Conservation (phyloP, 2,888 invertebrate species). For the Eueremaeus valkanovi region DNA sequence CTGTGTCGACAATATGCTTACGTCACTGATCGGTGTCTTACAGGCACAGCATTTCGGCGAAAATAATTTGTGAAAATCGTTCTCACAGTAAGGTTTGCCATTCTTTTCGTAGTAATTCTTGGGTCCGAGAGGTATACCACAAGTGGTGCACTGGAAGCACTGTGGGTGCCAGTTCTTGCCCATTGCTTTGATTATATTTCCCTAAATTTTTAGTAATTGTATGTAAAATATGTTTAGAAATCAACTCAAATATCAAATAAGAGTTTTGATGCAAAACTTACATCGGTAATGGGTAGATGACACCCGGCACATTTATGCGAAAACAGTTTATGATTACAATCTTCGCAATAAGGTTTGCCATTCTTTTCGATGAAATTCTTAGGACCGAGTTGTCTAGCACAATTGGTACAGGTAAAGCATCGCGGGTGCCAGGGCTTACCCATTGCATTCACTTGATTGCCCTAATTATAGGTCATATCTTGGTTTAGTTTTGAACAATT, state of each 20-base stretch:
- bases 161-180: constrained; percentile 99
- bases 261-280: background rate
- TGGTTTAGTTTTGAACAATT: too few species aligned
- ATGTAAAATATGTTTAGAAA: background rate
- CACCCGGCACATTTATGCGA: constrained; percentile 98
- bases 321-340: constrained; percentile 93
- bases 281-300: constrained; percentile 89
- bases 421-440: constrained; percentile 99
- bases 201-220: background rate
- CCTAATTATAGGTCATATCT: background rate
- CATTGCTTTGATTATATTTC: constrained; percentile 60
- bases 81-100: constrained; percentile 94
- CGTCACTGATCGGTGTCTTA: constrained; percentile 88
- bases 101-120: constrained; percentile 98
- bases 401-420: constrained; percentile 98
- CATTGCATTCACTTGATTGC: constrained; percentile 60
- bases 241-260: too few species aligned
- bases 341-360: constrained; percentile 94
- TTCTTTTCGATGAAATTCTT: constrained; percentile 98
- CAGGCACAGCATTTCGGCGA: constrained; percentile 98
- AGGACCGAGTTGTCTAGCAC: constrained; percentile 93
- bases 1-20: background rate
- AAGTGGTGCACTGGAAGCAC: constrained; percentile 98
- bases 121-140: constrained; percentile 93
- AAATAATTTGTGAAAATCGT: constrained; percentile 93